These are phyloP conservation scores for Melanerpes formicivorus DNA, from an alignment of 2,113 vertebrate species.

Conservation along the genomic window DNA sequence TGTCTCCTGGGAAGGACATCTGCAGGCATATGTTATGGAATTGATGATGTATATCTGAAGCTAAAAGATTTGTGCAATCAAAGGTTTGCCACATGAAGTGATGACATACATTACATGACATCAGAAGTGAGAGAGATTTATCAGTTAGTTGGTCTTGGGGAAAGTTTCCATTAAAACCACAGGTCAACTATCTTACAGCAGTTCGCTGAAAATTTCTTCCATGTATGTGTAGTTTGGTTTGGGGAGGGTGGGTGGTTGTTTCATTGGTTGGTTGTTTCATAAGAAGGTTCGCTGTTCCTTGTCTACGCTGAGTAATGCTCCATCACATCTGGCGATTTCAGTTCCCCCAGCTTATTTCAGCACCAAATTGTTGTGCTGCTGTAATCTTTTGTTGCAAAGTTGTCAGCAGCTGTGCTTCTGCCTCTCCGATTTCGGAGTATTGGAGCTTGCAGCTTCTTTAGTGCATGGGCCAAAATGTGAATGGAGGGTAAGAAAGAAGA, in stretches of 20 bases:
- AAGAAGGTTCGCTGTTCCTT: not conserved
- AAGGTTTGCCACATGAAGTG: not conserved
- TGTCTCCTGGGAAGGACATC: not conserved
- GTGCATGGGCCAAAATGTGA: rapidly evolving
- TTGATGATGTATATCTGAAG: not conserved
- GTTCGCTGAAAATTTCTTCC: not conserved
- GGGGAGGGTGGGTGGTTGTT: not conserved
- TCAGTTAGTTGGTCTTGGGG: not conserved
- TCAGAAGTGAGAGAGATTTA: not conserved
- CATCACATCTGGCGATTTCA: not conserved
- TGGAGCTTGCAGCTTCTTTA: not conserved
- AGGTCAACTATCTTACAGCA: not conserved
- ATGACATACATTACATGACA: not conserved
- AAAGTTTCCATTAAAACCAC: not conserved
- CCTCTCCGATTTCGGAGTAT: not conserved
- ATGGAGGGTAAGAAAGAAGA: not conserved
- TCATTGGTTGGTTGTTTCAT: not conserved
- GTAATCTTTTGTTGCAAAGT: not conserved
- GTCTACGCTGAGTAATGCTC: not conserved
- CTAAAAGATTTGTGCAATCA: not conserved
- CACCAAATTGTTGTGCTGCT: not conserved
- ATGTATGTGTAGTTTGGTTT: not conserved
- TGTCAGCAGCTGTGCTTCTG: not conserved
- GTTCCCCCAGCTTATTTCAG: not conserved
- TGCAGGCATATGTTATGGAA: not conserved